Percentiles rank a stretch among this genome's conserved stretches.
phyloP scores from a whole-genome alignment of 2,888 invertebrate species.

The Drosophila picticornis region DNA sequence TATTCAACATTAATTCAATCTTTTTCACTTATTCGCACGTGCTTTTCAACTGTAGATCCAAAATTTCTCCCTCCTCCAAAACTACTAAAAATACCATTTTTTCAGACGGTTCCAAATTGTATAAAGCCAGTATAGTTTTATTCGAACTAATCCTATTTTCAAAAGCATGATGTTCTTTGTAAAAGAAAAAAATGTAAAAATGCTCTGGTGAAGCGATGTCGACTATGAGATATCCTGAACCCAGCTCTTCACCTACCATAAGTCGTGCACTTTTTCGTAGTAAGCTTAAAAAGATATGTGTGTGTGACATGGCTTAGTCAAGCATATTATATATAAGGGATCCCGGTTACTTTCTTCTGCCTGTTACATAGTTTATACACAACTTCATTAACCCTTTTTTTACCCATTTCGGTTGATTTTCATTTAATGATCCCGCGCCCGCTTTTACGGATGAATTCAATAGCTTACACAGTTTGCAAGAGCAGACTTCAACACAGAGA shows the following conservation, averaged over 20 bases:
- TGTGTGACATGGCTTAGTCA: background rate
- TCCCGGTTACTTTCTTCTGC: background rate
- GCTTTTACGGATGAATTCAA: background rate
- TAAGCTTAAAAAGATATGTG: background rate
- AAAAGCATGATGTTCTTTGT: too few relatives aligned
- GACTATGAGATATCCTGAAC: background rate
- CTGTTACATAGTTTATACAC: background rate
- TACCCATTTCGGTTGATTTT: background rate
- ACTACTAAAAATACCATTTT: background rate
- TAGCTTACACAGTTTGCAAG: constrained; percentile 4
- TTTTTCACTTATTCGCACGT: background rate
- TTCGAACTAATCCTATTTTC: too few relatives aligned
- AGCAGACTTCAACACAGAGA: constrained; percentile 2
- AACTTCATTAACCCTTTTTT: background rate
- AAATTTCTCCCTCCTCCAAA: background rate
- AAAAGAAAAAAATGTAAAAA: background rate
- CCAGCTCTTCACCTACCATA: background rate
- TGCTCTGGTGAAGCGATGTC: background rate
- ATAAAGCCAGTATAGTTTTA: too few relatives aligned
- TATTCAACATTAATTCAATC: background rate
- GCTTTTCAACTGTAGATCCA: background rate
- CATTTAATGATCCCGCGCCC: background rate
- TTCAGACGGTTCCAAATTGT: background rate
- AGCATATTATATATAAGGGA: background rate
- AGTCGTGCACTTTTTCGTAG: background rate